Evolutionary conservation across 2,888 invertebrate species (phyloP).

Genomic region (Rhagonycha lutea): DNA sequence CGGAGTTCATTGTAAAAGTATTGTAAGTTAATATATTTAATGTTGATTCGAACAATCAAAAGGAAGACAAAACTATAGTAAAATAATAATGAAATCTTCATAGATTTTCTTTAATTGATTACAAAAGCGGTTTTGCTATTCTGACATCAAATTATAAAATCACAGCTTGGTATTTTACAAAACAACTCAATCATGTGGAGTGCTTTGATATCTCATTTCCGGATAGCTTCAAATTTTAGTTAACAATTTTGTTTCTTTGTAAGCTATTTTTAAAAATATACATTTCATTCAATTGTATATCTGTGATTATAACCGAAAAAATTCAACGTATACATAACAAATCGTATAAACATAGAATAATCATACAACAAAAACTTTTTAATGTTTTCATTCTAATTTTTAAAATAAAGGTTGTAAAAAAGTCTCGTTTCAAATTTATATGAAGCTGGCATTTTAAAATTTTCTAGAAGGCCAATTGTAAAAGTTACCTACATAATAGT

Average conservation of each 20-base stretch:
- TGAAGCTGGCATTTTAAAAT: background rate
- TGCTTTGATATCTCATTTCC: background rate
- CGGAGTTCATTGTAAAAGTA: too few species aligned
- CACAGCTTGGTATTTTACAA: background rate
- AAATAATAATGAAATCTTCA: too few species aligned
- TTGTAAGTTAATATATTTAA: too few species aligned
- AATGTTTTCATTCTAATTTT: background rate
- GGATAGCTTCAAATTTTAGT: background rate
- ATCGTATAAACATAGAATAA: background rate
- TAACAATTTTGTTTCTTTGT: background rate
- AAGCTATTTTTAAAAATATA: background rate
- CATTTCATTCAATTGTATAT: background rate
- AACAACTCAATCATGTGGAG: background rate
- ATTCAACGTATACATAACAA: background rate
- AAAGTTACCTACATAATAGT: constrained; percentile 5
- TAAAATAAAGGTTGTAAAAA: background rate
- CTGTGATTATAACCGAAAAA: background rate
- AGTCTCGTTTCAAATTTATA: background rate
- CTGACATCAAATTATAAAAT: background rate
- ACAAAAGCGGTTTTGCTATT: background rate
- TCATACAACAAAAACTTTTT: background rate
- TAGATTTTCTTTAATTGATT: background rate
- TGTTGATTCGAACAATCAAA: background rate
- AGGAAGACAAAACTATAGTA: background rate
- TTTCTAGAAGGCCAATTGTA: background rate